phyloP scores from a whole-genome alignment of 2,888 invertebrate species.

The Brenthis daphne region DNA sequence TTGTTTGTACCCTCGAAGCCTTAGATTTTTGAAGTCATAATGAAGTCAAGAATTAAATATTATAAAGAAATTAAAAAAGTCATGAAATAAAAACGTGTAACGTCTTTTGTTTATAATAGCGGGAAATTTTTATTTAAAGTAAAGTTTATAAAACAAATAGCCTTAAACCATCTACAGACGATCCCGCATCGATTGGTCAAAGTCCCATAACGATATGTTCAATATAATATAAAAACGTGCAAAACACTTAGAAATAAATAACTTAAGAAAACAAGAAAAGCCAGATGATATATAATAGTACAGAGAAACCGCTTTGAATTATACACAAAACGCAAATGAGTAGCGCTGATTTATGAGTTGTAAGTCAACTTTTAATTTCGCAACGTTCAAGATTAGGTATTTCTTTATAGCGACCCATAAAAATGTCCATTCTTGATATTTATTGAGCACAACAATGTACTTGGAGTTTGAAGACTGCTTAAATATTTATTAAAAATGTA shows the following conservation, averaged over 20 bases:
- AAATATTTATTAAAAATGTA: slow-evolving; percentile 13
- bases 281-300: neutral
- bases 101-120: no score
- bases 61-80: no score
- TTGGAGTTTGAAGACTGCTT: slow-evolving; percentile 13
- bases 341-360: slow-evolving; percentile 66
- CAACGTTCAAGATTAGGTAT: slow-evolving; percentile 58
- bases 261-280: neutral
- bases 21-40: no score
- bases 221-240: neutral
- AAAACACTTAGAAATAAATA: neutral
- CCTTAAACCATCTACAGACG: no score
- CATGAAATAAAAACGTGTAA: no score
- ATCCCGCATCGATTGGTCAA: no score
- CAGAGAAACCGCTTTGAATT: slow-evolving; percentile 25
- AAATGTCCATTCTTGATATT: slow-evolving; percentile 64
- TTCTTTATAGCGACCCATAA: slow-evolving; percentile 59
- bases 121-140: no score
- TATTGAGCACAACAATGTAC: slow-evolving; percentile 51
- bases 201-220: neutral
- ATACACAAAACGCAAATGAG: slow-evolving; percentile 42
- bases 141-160: no score
- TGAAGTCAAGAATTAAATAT: no score
- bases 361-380: slow-evolving; percentile 74
- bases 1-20: no score